A percentile compares a stretch with the other conserved stretches of the same genome.
Conservation (phyloP, 2,113 vertebrate species). For the Mustelus asterias region DNA sequence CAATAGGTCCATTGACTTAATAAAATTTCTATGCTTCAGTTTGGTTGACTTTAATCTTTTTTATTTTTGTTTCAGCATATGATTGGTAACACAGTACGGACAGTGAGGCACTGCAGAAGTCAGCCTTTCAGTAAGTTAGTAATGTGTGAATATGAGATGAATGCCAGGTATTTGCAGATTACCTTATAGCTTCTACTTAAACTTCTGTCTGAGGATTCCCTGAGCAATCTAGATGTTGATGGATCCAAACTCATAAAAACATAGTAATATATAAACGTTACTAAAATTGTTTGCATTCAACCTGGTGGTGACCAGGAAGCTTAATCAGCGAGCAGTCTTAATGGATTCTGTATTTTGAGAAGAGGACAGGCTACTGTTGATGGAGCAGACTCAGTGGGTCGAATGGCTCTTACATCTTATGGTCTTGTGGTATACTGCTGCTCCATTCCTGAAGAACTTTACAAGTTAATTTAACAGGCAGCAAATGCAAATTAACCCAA, state of each 20-base stretch:
- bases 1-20: neutral
- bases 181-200: neutral
- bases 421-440: neutral
- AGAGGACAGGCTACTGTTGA: neutral
- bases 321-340: neutral
- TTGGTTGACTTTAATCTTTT: conserved; percentile 41
- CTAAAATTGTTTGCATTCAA: neutral
- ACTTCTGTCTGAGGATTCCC: neutral
- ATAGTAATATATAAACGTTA: neutral
- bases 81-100: conserved; percentile 91
- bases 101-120: conserved; percentile 84
- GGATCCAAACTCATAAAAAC: neutral
- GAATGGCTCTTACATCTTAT: too few species aligned
- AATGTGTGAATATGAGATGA: neutral
- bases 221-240: neutral
- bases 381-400: too few species aligned
- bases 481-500: neutral
- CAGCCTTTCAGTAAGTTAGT: conserved; percentile 87
- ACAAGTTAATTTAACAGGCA: neutral
- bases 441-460: neutral
- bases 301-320: neutral
- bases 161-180: neutral
- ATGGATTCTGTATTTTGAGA: neutral
- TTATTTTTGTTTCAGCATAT: conserved; percentile 71
- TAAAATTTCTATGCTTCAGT: neutral